Percentiles rank a stretch among this genome's conserved stretches.
Conservation (phyloP, 2,113 vertebrate genomes). For the Thamnophis sirtalis region DNA sequence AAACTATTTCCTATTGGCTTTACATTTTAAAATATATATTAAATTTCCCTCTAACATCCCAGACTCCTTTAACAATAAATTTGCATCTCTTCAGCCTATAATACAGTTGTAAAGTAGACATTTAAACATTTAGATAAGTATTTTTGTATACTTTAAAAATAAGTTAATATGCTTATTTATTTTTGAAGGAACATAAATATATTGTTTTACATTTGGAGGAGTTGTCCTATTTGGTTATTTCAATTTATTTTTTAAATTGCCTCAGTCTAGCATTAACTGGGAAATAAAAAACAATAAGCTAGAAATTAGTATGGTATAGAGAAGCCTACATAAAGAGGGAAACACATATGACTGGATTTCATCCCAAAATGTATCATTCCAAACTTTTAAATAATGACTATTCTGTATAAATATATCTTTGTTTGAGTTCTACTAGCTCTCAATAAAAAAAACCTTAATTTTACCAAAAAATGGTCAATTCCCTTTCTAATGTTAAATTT, state of each 20-base stretch:
- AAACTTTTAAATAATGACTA: too few relatives aligned
- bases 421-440: too few relatives aligned
- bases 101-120: slow-evolving; percentile 63
- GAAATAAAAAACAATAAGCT: too few relatives aligned
- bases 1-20: slow-evolving; percentile 60
- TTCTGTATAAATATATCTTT: too few relatives aligned
- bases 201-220: background rate
- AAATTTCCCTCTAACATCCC: slow-evolving; percentile 63
- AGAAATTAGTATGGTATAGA: too few relatives aligned
- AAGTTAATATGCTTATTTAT: slow-evolving; percentile 49
- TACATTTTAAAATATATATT: slow-evolving; percentile 65
- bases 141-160: slow-evolving; percentile 57
- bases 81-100: slow-evolving; percentile 59
- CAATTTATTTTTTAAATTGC: background rate
- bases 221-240: background rate
- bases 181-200: slow-evolving; percentile 40
- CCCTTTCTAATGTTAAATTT: background rate
- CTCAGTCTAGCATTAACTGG: background rate
- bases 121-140: slow-evolving; percentile 51
- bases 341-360: too few relatives aligned
- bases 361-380: too few relatives aligned
- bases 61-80: slow-evolving; percentile 63
- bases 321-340: too few relatives aligned
- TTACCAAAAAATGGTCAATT: background rate
- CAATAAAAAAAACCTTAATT: background rate